A percentile compares a stretch with the other conserved stretches of the same genome.
phyloP scores from a whole-genome alignment of 2,113 vertebrate genomes.

The Zapus hudsonius region DNA sequence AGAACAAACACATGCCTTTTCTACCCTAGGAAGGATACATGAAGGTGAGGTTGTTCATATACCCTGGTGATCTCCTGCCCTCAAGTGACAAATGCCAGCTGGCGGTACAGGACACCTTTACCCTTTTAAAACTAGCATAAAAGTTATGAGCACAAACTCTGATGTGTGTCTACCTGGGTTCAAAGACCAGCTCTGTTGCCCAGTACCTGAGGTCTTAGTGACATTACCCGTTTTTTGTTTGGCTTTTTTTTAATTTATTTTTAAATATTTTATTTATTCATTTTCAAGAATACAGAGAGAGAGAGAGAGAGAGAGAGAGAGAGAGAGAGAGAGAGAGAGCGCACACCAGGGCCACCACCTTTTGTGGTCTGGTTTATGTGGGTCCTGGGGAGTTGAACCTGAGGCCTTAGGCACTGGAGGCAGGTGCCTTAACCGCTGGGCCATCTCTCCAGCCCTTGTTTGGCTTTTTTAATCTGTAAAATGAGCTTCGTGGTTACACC shows the following conservation, averaged over 20 bases:
- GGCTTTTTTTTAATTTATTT: too few species aligned
- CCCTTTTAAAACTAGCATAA: neutral
- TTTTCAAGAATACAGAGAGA: too few species aligned
- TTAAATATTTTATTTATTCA: too few species aligned
- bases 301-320: too few species aligned
- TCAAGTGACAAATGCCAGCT: neutral
- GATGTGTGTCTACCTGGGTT: neutral
- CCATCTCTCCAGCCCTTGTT: too few species aligned
- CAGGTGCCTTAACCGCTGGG: too few species aligned
- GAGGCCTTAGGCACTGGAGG: too few species aligned
- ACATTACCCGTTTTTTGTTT: neutral
- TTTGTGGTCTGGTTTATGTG: too few species aligned
- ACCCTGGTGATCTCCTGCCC: neutral
- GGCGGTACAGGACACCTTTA: neutral
- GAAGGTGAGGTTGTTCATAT: rapidly evolving
- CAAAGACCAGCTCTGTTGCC: neutral
- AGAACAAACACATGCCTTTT: too few species aligned
- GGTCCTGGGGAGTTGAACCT: too few species aligned
- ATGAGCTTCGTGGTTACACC: neutral
- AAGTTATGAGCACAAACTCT: neutral
- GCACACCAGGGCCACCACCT: too few species aligned
- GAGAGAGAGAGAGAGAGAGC: too few species aligned
- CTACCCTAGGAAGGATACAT: rapidly evolving
- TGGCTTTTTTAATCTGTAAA: constrained; percentile 11
- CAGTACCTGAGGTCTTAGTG: neutral